Conservation (phyloP, 2,797 vertebrate genomes). For the Meriones psammophilus region DNA sequence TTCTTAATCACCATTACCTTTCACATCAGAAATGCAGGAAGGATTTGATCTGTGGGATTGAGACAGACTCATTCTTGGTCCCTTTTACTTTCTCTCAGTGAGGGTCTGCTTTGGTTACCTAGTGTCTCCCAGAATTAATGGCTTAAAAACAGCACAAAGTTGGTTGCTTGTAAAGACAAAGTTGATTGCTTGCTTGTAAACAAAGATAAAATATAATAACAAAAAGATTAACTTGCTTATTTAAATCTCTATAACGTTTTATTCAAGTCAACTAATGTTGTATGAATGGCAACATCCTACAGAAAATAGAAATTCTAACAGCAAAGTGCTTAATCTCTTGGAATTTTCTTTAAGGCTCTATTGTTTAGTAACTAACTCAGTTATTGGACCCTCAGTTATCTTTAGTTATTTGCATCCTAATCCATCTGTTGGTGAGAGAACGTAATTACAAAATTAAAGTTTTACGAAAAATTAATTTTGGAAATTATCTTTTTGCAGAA, state of each 20-base stretch:
- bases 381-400: not conserved
- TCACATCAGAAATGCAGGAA: not conserved
- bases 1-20: not conserved
- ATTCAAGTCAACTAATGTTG: not conserved
- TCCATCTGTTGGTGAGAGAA: not conserved
- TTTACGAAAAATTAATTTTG: not conserved
- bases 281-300: not conserved
- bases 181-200: not conserved
- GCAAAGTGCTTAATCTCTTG: not conserved
- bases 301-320: not conserved
- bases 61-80: not conserved
- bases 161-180: not conserved
- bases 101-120: not conserved
- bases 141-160: not conserved
- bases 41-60: not conserved
- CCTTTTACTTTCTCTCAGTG: not conserved
- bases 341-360: not conserved
- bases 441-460: not conserved
- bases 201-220: not conserved
- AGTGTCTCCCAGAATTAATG: not conserved
- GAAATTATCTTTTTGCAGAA: not conserved
- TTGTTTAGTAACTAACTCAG: not conserved
- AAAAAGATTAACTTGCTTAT: no score
- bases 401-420: constrained; percentile 10
- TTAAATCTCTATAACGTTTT: not conserved